These are phyloP conservation scores for Dichetophora obliterata DNA, from an alignment of 2,888 invertebrate genomes.

Conservation along the genomic window DNA sequence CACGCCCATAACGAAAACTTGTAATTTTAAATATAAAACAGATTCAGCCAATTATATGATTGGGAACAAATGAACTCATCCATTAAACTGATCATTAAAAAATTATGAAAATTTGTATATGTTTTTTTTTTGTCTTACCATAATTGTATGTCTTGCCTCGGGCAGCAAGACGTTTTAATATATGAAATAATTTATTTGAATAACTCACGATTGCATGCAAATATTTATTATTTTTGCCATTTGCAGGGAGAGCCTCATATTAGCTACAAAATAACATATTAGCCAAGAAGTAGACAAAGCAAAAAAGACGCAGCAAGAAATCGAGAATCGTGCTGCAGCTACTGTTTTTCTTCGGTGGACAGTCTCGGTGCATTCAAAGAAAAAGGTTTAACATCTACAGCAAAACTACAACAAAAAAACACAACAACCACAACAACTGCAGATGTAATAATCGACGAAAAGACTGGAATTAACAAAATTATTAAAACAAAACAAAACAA, in stretches of 20 bases:
- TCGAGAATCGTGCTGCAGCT: conserved; percentile 30
- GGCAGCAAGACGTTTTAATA: conserved; percentile 16
- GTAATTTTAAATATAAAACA: too few species aligned
- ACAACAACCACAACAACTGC: not conserved
- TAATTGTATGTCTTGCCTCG: conserved; percentile 15
- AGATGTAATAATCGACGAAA: conserved; percentile 31
- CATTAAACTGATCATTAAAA: not conserved
- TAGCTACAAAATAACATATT: conserved; percentile 15
- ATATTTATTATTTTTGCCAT: conserved; percentile 35
- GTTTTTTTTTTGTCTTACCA: not conserved
- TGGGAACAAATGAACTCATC: too few species aligned
- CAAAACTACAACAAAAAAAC: not conserved
- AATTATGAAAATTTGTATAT: conserved; percentile 12
- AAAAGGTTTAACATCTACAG: too few species aligned
- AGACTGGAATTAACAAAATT: conserved; percentile 36
- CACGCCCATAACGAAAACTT: too few species aligned
- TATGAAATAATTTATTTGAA: conserved; percentile 40
- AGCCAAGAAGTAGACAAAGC: not conserved
- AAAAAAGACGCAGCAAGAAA: conserved; percentile 8
- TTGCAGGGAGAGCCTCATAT: conserved; percentile 23
- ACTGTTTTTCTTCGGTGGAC: conserved; percentile 16
- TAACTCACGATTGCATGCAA: conserved; percentile 39
- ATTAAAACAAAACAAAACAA: conserved; percentile 24
- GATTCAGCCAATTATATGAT: too few species aligned
- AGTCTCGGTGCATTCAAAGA: too few species aligned